Base-by-base conservation (phyloP, 2,888 invertebrate genomes). In the Abscondita cerata region DNA sequence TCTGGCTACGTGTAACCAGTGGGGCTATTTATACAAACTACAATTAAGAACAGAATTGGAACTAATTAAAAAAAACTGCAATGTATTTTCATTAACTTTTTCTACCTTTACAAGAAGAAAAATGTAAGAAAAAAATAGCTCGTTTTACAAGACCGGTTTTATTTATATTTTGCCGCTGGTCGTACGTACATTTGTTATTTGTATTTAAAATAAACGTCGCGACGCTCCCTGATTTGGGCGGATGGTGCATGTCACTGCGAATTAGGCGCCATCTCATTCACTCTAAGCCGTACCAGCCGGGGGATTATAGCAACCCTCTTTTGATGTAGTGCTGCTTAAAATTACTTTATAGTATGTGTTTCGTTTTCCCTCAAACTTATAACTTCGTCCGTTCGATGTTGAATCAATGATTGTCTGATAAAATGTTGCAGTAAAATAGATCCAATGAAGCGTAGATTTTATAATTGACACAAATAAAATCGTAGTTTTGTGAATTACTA, bases 261-360 rank as follows among this genome's bases (percentile, higher is more conserved):
- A 83, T 84, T 83, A 83, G 82, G 81, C 81, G 81, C 79, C 83
- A 82, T 81, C 82, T 84, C 82, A 81, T 80, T 84, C 83, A 83
- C 79, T 72, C 76, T 68, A 70, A 74, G 69, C 74, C 70, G 66
- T 64, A 57, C 66, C 67, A 67, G 68, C 52, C 67, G 63, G 68
- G 64, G 74, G 76, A 75, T 75, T 75, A 73, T 68, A 62, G 68
- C 47, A 63, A 64, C 68, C 72, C 72, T 66, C 64, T 47, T 63
- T 55, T 51, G 31, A 55, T 62, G 48, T 64, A 53, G 44, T 15
- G 52, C 18, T 2, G 51, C 51, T 48, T 51, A 51, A 51, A 51
- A 51, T 51, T 51, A 51, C 34, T 34, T 51, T 11, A 41, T 25
- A 25, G 25, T 6, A 25, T 25, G n/a, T 12, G 16, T n/a, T 15